Evolutionary conservation across 2,888 invertebrate genomes (phyloP).

Genomic region (Caenorhabditis plicata): DNA sequence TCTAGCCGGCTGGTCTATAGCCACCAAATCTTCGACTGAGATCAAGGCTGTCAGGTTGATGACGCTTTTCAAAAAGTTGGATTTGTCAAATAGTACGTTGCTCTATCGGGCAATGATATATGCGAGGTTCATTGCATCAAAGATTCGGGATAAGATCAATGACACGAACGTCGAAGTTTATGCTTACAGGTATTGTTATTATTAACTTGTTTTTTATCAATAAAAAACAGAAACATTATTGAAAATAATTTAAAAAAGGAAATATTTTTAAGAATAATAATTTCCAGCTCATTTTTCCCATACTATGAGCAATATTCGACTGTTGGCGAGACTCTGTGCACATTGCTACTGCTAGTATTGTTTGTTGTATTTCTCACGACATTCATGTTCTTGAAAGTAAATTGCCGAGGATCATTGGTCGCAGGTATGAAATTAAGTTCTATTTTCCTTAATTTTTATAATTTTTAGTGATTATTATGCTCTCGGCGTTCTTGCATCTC

Average conservation of each 20-base stretch:
- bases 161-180: background rate
- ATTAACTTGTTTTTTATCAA: too few relatives aligned
- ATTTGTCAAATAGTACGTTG: conserved; percentile 14
- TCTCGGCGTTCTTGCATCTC: conserved; percentile 18
- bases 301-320: conserved; percentile 19
- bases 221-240: background rate
- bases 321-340: conserved; percentile 8
- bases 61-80: conserved; percentile 22
- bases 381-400: conserved; percentile 12
- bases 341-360: conserved; percentile 11
- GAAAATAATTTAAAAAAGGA: background rate
- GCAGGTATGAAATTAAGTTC: conserved; percentile 2
- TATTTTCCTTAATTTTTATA: background rate
- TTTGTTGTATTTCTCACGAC: conserved; percentile 14
- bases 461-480: conserved; percentile 11
- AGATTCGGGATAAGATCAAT: background rate
- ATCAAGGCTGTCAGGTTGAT: conserved; percentile 8
- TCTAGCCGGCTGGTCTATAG: conserved; percentile 6
- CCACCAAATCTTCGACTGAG: background rate
- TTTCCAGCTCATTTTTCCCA: conserved; percentile 24
- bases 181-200: too few relatives aligned
- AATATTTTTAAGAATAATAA: background rate
- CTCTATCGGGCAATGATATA: conserved; percentile 6
- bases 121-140: background rate
- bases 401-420: conserved; percentile 14